Evolutionary conservation across 2,797 vertebrate genomes (phyloP).

Genomic region (Phrynocephalus vlangalii): DNA sequence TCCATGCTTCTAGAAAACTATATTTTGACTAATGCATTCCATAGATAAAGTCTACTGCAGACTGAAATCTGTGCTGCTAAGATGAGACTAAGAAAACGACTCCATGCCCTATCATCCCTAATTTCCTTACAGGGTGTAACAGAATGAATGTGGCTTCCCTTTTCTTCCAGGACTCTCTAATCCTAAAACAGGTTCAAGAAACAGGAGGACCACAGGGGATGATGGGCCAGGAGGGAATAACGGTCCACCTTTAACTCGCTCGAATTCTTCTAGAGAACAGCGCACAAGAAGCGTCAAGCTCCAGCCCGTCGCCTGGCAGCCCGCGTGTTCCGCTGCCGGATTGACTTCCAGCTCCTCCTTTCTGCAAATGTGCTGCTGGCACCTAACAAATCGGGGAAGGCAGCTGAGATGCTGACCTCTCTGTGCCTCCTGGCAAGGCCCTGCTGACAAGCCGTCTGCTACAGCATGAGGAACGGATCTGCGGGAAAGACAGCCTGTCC

Average conservation of each 20-base stretch:
- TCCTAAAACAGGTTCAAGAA: neutral
- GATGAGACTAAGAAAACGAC: too few relatives aligned
- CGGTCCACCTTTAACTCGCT: neutral
- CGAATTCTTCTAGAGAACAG: neutral
- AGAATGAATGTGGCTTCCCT: conserved; percentile 8
- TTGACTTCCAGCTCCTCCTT: neutral
- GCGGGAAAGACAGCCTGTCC: neutral
- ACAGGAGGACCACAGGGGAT: conserved; percentile 33
- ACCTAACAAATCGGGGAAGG: neutral
- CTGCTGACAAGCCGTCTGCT: neutral
- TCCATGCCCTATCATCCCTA: too few relatives aligned
- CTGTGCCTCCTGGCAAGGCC: neutral
- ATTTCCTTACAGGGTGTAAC: too few relatives aligned
- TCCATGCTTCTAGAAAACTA: too few relatives aligned
- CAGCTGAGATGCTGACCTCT: neutral
- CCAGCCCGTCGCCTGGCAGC: neutral
- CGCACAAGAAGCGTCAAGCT: neutral
- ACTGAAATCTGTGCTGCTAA: too few relatives aligned
- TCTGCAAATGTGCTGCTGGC: neutral
- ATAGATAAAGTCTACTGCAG: too few relatives aligned
- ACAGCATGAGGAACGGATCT: neutral
- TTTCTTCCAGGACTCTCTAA: neutral
- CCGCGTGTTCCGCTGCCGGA: neutral
- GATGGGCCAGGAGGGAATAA: conserved; percentile 22
- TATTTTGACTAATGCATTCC: too few relatives aligned